Percentiles rank a stretch among this genome's conserved stretches.
phyloP scores from a whole-genome alignment of 2,113 vertebrate genomes.

The Potamarius usumacintae region DNA sequence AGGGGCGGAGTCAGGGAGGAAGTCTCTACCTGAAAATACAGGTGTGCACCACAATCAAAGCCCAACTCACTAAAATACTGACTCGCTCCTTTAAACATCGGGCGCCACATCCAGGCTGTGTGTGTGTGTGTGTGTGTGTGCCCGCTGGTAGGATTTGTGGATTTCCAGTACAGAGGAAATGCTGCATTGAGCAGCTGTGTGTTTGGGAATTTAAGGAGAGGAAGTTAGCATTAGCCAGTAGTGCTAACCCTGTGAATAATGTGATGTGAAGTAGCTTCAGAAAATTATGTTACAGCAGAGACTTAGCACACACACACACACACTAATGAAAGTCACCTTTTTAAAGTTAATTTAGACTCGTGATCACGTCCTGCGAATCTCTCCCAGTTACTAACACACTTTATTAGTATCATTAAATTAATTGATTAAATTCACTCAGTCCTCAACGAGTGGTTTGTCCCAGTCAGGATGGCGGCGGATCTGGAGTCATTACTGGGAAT shows the following conservation, averaged over 20 bases:
- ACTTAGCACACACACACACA: not conserved
- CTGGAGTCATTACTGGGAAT: too few relatives aligned
- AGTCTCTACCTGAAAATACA: constrained; percentile 58
- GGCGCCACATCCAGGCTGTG: constrained; percentile 26
- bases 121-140: constrained; percentile 32
- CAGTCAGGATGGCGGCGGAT: too few relatives aligned
- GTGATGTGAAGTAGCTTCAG: not conserved
- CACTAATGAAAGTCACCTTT: not conserved
- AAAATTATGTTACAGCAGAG: not conserved
- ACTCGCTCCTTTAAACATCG: constrained; percentile 50
- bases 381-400: too few relatives aligned
- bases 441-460: too few relatives aligned
- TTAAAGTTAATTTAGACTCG: too few relatives aligned
- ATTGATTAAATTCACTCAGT: too few relatives aligned
- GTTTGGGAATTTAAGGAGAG: constrained; percentile 42
- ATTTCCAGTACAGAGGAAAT: constrained; percentile 49
- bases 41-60: constrained; percentile 56
- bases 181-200: constrained; percentile 37
- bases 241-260: constrained; percentile 3
- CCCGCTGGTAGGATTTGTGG: constrained; percentile 49
- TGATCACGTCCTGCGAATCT: too few relatives aligned
- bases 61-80: constrained; percentile 40
- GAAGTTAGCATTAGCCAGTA: constrained; percentile 43
- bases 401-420: too few relatives aligned
- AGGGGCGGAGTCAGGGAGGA: constrained; percentile 48